Conservation (phyloP, 1,140 invertebrate genomes). For the Patella vulgata region DNA sequence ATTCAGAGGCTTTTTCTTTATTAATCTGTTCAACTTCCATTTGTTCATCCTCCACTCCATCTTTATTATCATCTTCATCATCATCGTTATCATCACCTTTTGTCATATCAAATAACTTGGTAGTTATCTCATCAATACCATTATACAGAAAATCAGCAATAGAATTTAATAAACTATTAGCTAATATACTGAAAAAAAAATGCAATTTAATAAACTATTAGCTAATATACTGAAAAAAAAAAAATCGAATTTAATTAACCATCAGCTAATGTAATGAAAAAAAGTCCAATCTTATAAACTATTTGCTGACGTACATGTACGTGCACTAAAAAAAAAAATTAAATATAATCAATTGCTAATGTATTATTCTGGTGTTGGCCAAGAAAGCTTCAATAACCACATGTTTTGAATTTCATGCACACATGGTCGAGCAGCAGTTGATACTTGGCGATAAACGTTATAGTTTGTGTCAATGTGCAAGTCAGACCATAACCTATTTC, state of each 20-base stretch:
- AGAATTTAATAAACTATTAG: slow-evolving; percentile 69
- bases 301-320: background rate
- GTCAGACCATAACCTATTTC: too few species aligned
- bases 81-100: slow-evolving; percentile 34
- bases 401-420: too few species aligned
- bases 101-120: slow-evolving; percentile 56
- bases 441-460: too few species aligned
- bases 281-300: background rate
- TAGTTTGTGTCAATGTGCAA: too few species aligned
- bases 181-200: slow-evolving; percentile 62
- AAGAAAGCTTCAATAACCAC: too few species aligned
- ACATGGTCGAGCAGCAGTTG: too few species aligned
- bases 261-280: slow-evolving; percentile 64
- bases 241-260: slow-evolving; percentile 68
- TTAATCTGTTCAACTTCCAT: background rate
- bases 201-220: slow-evolving; percentile 69
- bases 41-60: slow-evolving; percentile 6
- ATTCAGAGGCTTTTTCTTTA: background rate
- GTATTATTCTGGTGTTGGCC: too few species aligned
- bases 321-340: background rate
- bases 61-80: slow-evolving; percentile 30
- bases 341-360: too few species aligned
- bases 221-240: slow-evolving; percentile 61
- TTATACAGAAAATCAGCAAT: slow-evolving; percentile 70
- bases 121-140: slow-evolving; percentile 69